Evolutionary conservation across 2,797 vertebrate genomes (phyloP), one percentile per base, ranked within the genome.

Genomic region (Scyliorhinus canicula): DNA sequence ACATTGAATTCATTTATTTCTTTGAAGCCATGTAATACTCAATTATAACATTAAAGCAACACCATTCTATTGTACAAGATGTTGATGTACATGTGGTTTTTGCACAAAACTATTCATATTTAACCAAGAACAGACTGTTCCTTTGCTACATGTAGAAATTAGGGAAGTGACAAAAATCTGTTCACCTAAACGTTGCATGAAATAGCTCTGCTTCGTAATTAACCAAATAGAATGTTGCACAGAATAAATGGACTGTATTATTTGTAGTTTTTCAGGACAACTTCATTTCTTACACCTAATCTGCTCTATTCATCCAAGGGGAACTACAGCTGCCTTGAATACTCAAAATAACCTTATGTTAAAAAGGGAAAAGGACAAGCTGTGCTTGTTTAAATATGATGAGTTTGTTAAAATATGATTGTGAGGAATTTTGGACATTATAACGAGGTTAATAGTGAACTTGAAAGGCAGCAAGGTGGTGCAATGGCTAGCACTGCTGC

Each of bases 41-140:
- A 91, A 50, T 19, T 40, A 40, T 21, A 91, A 52, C 52, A 57
- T 31, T 57, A 88, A 88, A 57, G 35, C 26, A 88, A 31, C 85
- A 88, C 57, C 14, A 28, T 88, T 88, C 19, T 63, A 40, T 63
- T 63, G 31, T 63, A n/a, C 88, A 91, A 63, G 57, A 50, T 63
- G 57, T 91, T 91, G 28, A n/a, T 91, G 63, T 91, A 35, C 57
- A 40, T 91, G 57, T 21, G n/a, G 60, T 60, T 91, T 88, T 91
- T n/a, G 12, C 26, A 63, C 57, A 91, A 91, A 57, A 60, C 88
- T 24, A 65, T 63, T 91, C 31, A 40, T 19, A 63, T 91, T 91
- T 91, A 63, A 91, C n/a, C 52, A 91, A 91, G 88, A 55, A 91
- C 88, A 91, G 88, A 7, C 57, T 63, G 57, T 91, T 60, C 35